A percentile compares a stretch with the other conserved stretches of the same genome.
phyloP scores from a whole-genome alignment of 1,140 invertebrate genomes.

The Oncopeltus fasciatus region DNA sequence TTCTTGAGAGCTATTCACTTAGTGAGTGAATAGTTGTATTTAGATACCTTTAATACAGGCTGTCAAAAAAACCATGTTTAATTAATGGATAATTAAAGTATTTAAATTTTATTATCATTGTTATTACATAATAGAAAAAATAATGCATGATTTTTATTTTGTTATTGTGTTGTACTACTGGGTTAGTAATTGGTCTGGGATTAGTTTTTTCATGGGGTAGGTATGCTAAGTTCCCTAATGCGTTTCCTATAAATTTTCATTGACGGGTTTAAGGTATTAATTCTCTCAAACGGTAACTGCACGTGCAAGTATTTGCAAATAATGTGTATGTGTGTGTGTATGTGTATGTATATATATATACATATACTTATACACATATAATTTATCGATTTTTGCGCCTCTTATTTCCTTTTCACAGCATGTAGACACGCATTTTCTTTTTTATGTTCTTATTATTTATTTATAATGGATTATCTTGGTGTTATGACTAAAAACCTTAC shows the following conservation, averaged over 20 bases:
- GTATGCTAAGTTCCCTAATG: neutral
- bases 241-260: neutral
- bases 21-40: too few relatives aligned
- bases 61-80: too few relatives aligned
- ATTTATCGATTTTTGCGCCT: slow-evolving; percentile 9
- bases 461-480: neutral
- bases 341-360: too few relatives aligned
- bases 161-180: neutral
- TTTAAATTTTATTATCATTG: neutral
- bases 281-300: slow-evolving; percentile 9
- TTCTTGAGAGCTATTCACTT: too few relatives aligned
- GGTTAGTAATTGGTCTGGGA: neutral
- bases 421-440: slow-evolving; percentile 17
- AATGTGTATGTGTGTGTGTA: too few relatives aligned
- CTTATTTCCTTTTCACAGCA: slow-evolving; percentile 16
- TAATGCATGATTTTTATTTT: neutral
- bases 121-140: neutral
- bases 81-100: too few relatives aligned
- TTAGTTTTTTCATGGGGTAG: slow-evolving; percentile 1
- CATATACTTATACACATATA: too few relatives aligned
- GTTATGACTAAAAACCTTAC: neutral
- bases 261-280: neutral
- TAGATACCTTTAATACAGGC: too few relatives aligned
- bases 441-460: slow-evolving; percentile 15
- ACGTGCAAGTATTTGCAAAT: slow-evolving; percentile 11